A percentile compares a stretch with the other conserved stretches of the same genome.
Evolutionary conservation across 2,797 vertebrate species (phyloP).

Genomic region (Gallirallus australis): DNA sequence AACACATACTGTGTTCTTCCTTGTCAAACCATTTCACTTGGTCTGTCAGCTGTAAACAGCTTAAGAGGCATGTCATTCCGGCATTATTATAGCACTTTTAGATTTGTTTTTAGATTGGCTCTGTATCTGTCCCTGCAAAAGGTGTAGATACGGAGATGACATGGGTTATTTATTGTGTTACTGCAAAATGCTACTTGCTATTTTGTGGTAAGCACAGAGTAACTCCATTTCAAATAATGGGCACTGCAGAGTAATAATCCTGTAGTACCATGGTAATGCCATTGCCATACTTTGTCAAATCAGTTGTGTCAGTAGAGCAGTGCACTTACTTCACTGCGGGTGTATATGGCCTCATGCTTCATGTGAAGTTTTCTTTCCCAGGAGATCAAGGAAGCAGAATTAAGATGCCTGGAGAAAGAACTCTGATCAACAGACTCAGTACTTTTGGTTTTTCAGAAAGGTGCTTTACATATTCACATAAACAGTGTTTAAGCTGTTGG

Average conservation of each 20-base stretch:
- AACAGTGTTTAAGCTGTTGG: constrained; percentile 56
- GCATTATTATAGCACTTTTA: constrained; percentile 72
- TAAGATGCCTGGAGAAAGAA: constrained; percentile 5
- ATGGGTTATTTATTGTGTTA: constrained; percentile 73
- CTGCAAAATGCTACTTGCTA: constrained; percentile 58
- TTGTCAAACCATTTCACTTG: constrained; percentile 70
- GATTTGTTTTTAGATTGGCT: constrained; percentile 75
- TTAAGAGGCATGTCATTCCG: constrained; percentile 74
- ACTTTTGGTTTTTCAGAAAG: not conserved
- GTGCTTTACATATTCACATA: constrained; percentile 62
- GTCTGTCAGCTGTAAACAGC: constrained; percentile 76
- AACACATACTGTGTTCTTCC: constrained; percentile 60
- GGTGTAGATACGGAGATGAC: constrained; percentile 67
- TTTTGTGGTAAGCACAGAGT: constrained; percentile 49
- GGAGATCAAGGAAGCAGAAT: not conserved
- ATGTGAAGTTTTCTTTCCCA: not conserved
- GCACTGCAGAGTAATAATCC: constrained; percentile 30
- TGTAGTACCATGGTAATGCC: constrained; percentile 31
- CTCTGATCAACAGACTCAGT: constrained; percentile 7
- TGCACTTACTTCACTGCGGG: not conserved
- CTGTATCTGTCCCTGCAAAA: constrained; percentile 56
- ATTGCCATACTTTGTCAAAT: constrained; percentile 23
- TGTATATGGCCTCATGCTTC: not conserved
- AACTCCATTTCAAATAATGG: constrained; percentile 59
- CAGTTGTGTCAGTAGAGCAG: not conserved